A percentile compares a stretch with the other conserved stretches of the same genome.
phyloP scores from a whole-genome alignment of 2,888 invertebrate species.

The Athalia rosae region DNA sequence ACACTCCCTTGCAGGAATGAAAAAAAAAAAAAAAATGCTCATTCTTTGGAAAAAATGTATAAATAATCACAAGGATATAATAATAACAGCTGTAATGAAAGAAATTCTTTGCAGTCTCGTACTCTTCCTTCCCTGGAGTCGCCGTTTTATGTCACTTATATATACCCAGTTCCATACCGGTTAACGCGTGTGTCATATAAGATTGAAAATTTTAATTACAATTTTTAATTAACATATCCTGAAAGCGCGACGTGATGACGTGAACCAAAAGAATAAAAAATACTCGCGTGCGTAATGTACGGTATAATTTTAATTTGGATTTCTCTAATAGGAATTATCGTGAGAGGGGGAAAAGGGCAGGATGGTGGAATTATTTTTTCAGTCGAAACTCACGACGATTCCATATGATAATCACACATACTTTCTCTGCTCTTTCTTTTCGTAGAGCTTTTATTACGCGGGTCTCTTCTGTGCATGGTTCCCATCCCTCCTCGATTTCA shows the following conservation, averaged over 20 bases:
- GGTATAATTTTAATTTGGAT: background rate
- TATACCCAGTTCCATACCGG: background rate
- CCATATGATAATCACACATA: conserved; percentile 56
- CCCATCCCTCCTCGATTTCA: conserved; percentile 55
- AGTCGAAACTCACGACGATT: too few species aligned
- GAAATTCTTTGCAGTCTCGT: too few species aligned
- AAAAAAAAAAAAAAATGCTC: conserved; percentile 25
- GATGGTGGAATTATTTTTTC: background rate
- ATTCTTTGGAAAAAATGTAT: too few species aligned
- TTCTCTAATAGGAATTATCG: too few species aligned
- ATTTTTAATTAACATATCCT: background rate
- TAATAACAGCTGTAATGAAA: too few species aligned
- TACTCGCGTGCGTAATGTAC: background rate
- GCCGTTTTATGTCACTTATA: background rate
- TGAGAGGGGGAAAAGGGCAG: too few species aligned
- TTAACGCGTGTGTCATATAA: conserved; percentile 4
- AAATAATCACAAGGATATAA: too few species aligned
- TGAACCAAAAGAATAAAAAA: background rate
- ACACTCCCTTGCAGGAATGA: background rate
- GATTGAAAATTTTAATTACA: conserved; percentile 27
- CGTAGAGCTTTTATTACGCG: conserved; percentile 57
- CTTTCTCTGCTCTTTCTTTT: conserved; percentile 65
- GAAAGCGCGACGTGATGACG: background rate
- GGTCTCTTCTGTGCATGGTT: conserved; percentile 67
- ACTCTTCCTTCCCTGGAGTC: background rate